These are phyloP conservation scores for Nymphalis urticae DNA, from an alignment of 2,888 invertebrate species.

Conservation along the genomic window DNA sequence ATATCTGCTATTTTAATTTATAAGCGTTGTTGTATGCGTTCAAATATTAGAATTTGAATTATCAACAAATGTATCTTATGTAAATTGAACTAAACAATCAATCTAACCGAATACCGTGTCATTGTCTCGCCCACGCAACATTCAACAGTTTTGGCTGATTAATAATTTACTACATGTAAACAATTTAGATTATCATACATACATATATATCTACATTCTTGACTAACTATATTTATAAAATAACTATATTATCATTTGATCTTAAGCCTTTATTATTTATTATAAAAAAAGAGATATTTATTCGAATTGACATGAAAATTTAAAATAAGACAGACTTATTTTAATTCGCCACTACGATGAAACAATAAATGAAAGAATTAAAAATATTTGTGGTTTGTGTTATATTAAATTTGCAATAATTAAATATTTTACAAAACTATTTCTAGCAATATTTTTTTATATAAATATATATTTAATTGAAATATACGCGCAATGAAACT, in stretches of 20 bases:
- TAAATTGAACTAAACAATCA: slow-evolving; percentile 3
- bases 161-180: background rate
- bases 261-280: too few relatives aligned
- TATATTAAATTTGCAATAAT: background rate
- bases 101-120: slow-evolving; percentile 14
- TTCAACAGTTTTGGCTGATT: slow-evolving; percentile 1
- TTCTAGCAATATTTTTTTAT: too few relatives aligned
- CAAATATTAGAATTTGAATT: background rate
- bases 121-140: slow-evolving; percentile 8
- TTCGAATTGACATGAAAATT: too few relatives aligned
- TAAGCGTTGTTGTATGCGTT: too few relatives aligned
- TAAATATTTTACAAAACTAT: background rate
- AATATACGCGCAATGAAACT: too few relatives aligned
- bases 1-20: too few relatives aligned
- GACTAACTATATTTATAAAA: background rate
- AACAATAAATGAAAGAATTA: too few relatives aligned
- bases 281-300: too few relatives aligned
- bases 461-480: too few relatives aligned
- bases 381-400: too few relatives aligned
- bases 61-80: slow-evolving; percentile 19
- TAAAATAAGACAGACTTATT: too few relatives aligned
- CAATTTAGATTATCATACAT: background rate
- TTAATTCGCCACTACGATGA: too few relatives aligned
- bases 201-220: background rate
- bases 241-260: background rate